phyloP scores from a whole-genome alignment of 2,888 invertebrate genomes.

The Heliconius hortense region DNA sequence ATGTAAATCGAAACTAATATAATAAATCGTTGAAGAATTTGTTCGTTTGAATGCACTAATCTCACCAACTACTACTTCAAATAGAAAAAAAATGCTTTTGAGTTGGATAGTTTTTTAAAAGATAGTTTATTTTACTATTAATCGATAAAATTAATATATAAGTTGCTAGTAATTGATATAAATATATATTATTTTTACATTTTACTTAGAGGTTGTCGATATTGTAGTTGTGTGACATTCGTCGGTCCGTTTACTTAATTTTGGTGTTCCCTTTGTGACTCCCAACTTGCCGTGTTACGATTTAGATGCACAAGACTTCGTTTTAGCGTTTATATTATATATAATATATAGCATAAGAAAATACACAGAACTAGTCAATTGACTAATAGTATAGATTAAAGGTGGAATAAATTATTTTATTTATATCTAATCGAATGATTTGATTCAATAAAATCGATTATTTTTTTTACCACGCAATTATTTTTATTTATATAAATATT shows the following conservation, averaged over 20 bases:
- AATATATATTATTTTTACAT: not conserved
- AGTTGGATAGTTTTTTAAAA: not conserved
- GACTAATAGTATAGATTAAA: slow-evolving; percentile 46
- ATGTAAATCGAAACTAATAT: not conserved
- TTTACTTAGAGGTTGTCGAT: not conserved
- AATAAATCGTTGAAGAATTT: too few relatives aligned
- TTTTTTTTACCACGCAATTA: not conserved
- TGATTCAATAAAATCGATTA: not conserved
- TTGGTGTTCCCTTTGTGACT: slow-evolving; percentile 37
- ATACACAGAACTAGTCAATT: slow-evolving; percentile 54
- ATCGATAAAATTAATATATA: not conserved
- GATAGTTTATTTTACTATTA: too few relatives aligned
- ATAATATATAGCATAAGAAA: slow-evolving; percentile 54
- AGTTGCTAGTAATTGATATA: not conserved
- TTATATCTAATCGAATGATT: not conserved
- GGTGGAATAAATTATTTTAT: slow-evolving; percentile 6
- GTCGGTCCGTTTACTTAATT: slow-evolving; percentile 42
- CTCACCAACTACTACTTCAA: too few relatives aligned
- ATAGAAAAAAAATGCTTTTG: not conserved
- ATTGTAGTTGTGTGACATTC: slow-evolving; percentile 5
- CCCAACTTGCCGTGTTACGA: slow-evolving; percentile 60
- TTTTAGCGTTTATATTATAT: slow-evolving; percentile 46
- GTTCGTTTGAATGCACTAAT: not conserved
- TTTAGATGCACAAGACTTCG: slow-evolving; percentile 69
- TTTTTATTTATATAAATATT: too few relatives aligned